Percentiles rank a stretch among this genome's conserved stretches.
phyloP scores from a whole-genome alignment of 2,113 vertebrate species.

The Tauraco erythrolophus region DNA sequence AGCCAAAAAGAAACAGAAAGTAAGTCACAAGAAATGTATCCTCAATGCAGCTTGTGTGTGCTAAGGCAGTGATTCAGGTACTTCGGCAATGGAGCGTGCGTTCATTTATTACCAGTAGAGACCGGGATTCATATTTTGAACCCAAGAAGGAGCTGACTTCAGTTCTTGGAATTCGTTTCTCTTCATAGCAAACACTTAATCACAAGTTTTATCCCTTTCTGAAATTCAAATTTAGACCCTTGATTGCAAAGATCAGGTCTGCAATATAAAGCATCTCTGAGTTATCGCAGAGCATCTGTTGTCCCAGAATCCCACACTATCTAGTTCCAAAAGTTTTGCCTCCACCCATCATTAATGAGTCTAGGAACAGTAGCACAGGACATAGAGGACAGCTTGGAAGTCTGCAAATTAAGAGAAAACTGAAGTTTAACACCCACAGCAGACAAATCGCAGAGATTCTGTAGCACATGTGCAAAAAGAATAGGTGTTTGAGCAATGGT shows the following conservation, averaged over 20 bases:
- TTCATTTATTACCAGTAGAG: not conserved
- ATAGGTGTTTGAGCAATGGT: not conserved
- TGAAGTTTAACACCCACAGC: not conserved
- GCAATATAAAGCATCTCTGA: not conserved
- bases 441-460: not conserved
- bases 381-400: not conserved
- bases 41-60: not conserved
- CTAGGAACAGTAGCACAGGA: not conserved
- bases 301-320: not conserved
- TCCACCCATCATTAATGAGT: accelerated
- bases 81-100: accelerated
- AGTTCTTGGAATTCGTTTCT: not conserved
- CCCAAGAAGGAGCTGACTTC: not conserved
- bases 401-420: not conserved
- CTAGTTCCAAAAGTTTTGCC: not conserved
- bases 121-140: not conserved
- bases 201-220: not conserved
- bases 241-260: not conserved
- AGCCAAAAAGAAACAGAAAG: not conserved
- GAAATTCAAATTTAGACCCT: not conserved
- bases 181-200: not conserved
- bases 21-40: not conserved
- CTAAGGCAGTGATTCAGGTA: not conserved
- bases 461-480: not conserved
- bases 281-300: not conserved